These are phyloP conservation scores for Odontomachus brunneus DNA, from an alignment of 1,140 invertebrate species.

Conservation along the genomic window DNA sequence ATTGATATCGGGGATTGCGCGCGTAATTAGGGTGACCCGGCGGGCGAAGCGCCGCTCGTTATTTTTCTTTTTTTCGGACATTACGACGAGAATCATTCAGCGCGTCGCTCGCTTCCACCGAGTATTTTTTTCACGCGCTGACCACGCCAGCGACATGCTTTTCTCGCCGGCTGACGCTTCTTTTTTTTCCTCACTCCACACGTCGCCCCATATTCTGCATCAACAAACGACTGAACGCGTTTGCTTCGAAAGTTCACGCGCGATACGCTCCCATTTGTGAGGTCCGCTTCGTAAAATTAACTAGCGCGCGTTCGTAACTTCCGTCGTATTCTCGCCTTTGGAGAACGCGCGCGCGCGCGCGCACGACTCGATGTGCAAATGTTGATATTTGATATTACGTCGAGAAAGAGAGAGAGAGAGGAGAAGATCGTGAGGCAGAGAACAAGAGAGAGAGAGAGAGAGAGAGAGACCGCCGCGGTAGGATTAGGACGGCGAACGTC, in stretches of 20 bases:
- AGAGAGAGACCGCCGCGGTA: not conserved
- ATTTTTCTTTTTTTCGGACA: not conserved
- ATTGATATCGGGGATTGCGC: not conserved
- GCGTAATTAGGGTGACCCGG: not conserved
- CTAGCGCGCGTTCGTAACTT: slow-evolving; percentile 18
- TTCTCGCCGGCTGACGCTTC: not conserved
- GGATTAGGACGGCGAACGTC: slow-evolving; percentile 25
- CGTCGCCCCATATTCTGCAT: not conserved
- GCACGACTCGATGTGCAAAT: slow-evolving; percentile 24
- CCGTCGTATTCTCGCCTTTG: not conserved
- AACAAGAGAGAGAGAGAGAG: not conserved
- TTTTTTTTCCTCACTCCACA: not conserved
- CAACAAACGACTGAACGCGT: not conserved
- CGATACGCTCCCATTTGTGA: not conserved
- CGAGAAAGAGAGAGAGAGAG: not conserved
- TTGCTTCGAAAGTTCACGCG: slow-evolving; percentile 18
- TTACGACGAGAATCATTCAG: not conserved
- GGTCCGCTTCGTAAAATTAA: slow-evolving; percentile 31
- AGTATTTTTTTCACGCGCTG: not conserved
- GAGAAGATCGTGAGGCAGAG: not conserved
- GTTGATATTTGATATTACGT: slow-evolving; percentile 53
- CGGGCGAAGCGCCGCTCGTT: not conserved
- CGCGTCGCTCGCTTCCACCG: not conserved
- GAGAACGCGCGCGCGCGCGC: not conserved
- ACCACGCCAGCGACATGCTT: not conserved